Conservation (phyloP, 2,113 vertebrate genomes). For the Mastomys natalensis region DNA sequence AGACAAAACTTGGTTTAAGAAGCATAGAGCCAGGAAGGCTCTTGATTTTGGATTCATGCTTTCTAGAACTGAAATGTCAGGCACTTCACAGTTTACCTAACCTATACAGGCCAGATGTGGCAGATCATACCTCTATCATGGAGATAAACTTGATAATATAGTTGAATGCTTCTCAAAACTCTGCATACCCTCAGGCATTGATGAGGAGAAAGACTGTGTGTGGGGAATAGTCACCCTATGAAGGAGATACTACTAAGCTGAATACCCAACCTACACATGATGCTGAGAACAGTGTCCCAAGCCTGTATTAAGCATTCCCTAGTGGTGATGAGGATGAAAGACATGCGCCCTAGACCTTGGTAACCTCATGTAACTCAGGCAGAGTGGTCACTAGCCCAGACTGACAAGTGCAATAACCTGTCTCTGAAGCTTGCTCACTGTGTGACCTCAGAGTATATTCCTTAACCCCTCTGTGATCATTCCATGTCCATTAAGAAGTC, state of each 20-base stretch:
- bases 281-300: background rate
- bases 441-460: background rate
- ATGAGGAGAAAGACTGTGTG: fast-evolving
- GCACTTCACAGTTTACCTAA: background rate
- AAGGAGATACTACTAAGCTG: background rate
- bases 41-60: too few relatives aligned
- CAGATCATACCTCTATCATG: too few relatives aligned
- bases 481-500: background rate
- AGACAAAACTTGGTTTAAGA: background rate
- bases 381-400: background rate
- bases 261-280: fast-evolving
- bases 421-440: background rate
- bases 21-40: background rate
- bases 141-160: background rate
- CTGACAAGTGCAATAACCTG: background rate
- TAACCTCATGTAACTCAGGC: background rate
- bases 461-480: background rate
- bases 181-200: background rate
- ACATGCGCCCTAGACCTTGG: too few relatives aligned
- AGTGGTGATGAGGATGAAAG: background rate
- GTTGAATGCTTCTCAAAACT: background rate
- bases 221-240: background rate
- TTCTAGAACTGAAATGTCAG: background rate
- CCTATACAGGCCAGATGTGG: background rate
- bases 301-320: background rate